Evolutionary conservation across 2,113 vertebrate species (phyloP).

Genomic region (Siniperca chuatsi): DNA sequence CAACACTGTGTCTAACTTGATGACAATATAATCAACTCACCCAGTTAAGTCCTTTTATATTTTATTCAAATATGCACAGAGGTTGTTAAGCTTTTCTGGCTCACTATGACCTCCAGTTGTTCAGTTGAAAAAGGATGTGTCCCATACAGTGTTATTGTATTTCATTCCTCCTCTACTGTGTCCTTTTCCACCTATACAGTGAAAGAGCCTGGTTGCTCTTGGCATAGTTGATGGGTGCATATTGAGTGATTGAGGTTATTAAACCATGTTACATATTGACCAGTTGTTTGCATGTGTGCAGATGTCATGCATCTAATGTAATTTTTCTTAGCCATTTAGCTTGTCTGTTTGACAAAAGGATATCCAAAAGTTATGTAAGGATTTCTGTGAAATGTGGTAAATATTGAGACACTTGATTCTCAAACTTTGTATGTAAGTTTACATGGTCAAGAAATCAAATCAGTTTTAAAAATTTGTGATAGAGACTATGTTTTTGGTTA

Average conservation of each 20-base stretch:
- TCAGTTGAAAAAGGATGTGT: neutral
- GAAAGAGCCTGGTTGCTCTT: neutral
- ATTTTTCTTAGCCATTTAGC: neutral
- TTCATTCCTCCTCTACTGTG: neutral
- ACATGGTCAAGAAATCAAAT: neutral
- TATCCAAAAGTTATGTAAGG: neutral
- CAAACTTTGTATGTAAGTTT: neutral
- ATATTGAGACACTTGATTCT: neutral
- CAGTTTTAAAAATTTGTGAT: neutral
- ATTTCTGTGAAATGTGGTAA: neutral
- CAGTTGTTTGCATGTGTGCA: neutral
- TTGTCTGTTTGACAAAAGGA: neutral
- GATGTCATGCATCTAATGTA: neutral
- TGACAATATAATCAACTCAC: neutral
- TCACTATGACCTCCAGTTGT: neutral
- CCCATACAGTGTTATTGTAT: neutral
- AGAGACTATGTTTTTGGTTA: neutral
- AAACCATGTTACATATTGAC: neutral
- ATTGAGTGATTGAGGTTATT: neutral
- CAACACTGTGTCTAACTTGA: neutral
- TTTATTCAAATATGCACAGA: neutral
- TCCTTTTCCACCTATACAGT: neutral
- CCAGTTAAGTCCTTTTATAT: neutral
- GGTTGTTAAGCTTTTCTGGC: neutral
- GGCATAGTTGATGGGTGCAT: neutral